Evolutionary conservation across 2,797 vertebrate species (phyloP), one percentile per base, ranked within the genome.

Genomic region (Myioborus melanocephalus): DNA sequence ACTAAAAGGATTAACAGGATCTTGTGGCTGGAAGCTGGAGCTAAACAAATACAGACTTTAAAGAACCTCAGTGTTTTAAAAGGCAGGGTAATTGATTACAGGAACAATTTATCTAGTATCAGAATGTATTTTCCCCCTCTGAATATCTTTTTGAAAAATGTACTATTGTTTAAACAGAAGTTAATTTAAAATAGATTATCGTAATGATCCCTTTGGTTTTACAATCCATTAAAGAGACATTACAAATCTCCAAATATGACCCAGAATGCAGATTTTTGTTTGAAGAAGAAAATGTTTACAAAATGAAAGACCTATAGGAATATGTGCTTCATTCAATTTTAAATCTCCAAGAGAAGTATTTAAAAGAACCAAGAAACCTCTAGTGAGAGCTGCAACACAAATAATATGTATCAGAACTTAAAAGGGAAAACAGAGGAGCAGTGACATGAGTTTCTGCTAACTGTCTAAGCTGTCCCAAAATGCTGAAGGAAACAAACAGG

Each of bases 111-210:
- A 69, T 80, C 66, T 78, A 55, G 21, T 44, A 85, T 91, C 84
- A 91, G 65, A 89, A 71, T 63, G 9, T 55, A 86, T 87, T 94
- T 90, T 43, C 8, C 56, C 75, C n/a, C 34, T 82, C 68, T 89
- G 79, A 91, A 90, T 94, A 93, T 78, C 69, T 85, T 80, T 89
- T 66, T 90, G 59, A 66, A 95, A 93, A 75, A 88, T 59, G 11
- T 52, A 41, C 65, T 78, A 69, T 88, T 91, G 82, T 94, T 95
- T 94, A 94, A 95, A 75, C 55, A 83, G 89, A 81, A 95, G 80
- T 93, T 89, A 93, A 95, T 96, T 95, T 96, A 85, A 94, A 88
- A 69, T 83, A 94, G 91, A 95, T 95, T 94, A 95, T 87, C 2
- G 1, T 87, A 96, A 89, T 59, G 87, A 87, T 92, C 82, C 87